Conservation (phyloP, 2,888 invertebrate species). For the Gymnocheta viridis region DNA sequence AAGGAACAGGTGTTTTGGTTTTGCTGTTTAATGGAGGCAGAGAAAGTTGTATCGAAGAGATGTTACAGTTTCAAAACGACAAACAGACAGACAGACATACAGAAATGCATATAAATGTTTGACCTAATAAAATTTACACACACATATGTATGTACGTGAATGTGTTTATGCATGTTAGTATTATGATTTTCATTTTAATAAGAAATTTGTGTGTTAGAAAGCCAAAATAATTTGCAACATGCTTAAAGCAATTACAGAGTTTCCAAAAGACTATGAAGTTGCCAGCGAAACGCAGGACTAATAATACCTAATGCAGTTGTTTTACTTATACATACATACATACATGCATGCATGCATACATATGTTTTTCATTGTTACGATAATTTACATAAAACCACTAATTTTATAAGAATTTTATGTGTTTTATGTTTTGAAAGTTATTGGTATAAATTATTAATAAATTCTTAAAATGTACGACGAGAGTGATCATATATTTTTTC, state of each 20-base stretch:
- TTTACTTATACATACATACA: too few relatives aligned
- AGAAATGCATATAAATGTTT: constrained; percentile 36
- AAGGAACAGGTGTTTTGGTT: constrained; percentile 41
- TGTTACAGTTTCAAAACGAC: constrained; percentile 46
- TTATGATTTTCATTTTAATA: background rate
- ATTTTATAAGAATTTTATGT: background rate
- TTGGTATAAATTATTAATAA: too few relatives aligned
- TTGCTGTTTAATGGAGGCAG: constrained; percentile 47
- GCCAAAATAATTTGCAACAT: constrained; percentile 27
- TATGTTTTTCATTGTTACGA: background rate
- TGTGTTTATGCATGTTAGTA: background rate
- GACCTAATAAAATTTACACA: constrained; percentile 36
- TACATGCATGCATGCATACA: too few relatives aligned
- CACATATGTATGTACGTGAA: background rate
- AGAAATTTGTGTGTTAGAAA: constrained; percentile 50
- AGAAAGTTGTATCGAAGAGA: constrained; percentile 60
- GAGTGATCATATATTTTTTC: too few relatives aligned
- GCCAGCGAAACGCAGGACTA: background rate
- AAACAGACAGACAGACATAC: background rate
- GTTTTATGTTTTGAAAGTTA: too few relatives aligned
- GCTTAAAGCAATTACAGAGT: constrained; percentile 1
- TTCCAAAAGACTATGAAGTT: background rate
- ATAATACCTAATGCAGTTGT: too few relatives aligned
- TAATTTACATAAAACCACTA: background rate
- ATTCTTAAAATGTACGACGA: too few relatives aligned